Percentiles rank a stretch among this genome's conserved stretches.
Conservation (phyloP, 1,140 invertebrate species). For the Thaumatotibia leucotreta region DNA sequence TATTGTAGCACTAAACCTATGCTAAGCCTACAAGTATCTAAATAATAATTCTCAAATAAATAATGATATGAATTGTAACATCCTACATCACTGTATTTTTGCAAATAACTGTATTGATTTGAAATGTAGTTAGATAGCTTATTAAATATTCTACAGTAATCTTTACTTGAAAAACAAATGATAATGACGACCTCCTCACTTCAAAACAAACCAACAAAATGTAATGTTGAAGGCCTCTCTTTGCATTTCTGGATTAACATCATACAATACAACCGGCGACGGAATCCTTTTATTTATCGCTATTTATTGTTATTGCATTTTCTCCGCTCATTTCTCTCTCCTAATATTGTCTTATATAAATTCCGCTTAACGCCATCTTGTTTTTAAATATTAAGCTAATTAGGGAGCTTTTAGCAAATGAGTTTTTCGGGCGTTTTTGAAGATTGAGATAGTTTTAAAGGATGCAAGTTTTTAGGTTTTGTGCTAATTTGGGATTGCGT, state of each 20-base stretch:
- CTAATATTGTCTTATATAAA: constrained; percentile 74
- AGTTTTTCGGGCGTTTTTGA: constrained; percentile 26
- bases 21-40: too few relatives aligned
- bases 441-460: neutral
- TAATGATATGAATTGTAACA: too few relatives aligned
- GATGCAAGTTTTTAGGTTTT: neutral
- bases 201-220: too few relatives aligned
- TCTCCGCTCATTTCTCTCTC: constrained; percentile 65
- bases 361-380: constrained; percentile 59
- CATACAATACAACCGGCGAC: constrained; percentile 75
- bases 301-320: constrained; percentile 78
- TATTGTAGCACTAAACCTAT: too few relatives aligned
- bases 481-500: neutral
- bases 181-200: too few relatives aligned
- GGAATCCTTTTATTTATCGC: constrained; percentile 78
- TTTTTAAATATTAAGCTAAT: constrained; percentile 68
- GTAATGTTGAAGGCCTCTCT: too few relatives aligned
- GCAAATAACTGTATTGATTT: too few relatives aligned
- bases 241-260: constrained; percentile 76
- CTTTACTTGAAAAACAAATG: too few relatives aligned
- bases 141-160: too few relatives aligned
- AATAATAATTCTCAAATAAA: too few relatives aligned
- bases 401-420: constrained; percentile 47
- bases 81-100: too few relatives aligned
- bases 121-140: too few relatives aligned